Evolutionary conservation across 2,113 vertebrate species (phyloP).

Genomic region (Clarias gariepinus): DNA sequence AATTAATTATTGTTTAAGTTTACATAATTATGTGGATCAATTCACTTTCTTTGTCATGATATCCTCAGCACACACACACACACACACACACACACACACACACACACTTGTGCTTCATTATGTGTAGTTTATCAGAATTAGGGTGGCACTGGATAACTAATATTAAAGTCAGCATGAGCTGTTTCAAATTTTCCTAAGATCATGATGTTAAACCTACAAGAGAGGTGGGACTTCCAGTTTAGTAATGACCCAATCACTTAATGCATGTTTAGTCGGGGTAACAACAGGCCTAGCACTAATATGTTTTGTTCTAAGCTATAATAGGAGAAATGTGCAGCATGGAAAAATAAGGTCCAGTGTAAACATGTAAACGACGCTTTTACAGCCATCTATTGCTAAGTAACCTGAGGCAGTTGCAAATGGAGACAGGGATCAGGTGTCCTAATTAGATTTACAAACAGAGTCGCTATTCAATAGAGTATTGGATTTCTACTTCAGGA

Average conservation of each 20-base stretch:
- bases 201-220: neutral
- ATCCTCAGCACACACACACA: neutral
- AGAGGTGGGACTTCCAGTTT: neutral
- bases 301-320: neutral
- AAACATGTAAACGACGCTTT: slow-evolving; percentile 47
- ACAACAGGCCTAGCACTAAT: neutral
- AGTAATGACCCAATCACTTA: neutral
- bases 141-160: neutral
- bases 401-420: slow-evolving; percentile 65
- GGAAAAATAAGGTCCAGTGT: slow-evolving; percentile 44
- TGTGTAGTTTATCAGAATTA: neutral
- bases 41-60: neutral
- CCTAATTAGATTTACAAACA: slow-evolving; percentile 78
- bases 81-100: neutral
- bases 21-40: neutral
- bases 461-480: slow-evolving; percentile 66
- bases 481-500: slow-evolving; percentile 74
- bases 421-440: slow-evolving; percentile 59
- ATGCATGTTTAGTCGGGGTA: neutral
- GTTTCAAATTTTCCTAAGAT: neutral
- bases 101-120: neutral
- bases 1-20: neutral
- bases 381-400: slow-evolving; percentile 54
- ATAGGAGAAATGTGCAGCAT: neutral
- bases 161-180: neutral